Evolutionary conservation across 1,140 invertebrate genomes (phyloP), one percentile per base, ranked within the genome.

Genomic region (Aculops lycopersici): DNA sequence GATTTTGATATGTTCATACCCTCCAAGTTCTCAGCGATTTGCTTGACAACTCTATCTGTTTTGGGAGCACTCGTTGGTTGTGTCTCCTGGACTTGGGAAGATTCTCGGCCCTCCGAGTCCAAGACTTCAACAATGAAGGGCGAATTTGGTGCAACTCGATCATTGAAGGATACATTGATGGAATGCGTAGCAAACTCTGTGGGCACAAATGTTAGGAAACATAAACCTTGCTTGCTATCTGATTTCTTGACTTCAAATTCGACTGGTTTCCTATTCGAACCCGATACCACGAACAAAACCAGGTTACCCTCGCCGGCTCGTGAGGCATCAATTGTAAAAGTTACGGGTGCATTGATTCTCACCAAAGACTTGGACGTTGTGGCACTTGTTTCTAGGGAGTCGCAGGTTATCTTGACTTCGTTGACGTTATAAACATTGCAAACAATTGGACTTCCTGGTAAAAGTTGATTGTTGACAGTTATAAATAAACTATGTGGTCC

Each of bases 101-200:
- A n/a, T n/a, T n/a, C n/a, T n/a, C n/a, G n/a, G n/a, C n/a, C n/a
- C n/a, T n/a, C n/a, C n/a, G n/a, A n/a, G n/a, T n/a, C n/a, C n/a
- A n/a, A n/a, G n/a, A n/a, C n/a, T n/a, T n/a, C n/a, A n/a, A n/a
- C n/a, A n/a, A n/a, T n/a, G n/a, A n/a, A n/a, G n/a, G n/a, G n/a
- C n/a, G n/a, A n/a, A n/a, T n/a, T n/a, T n/a, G n/a, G n/a, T n/a
- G n/a, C n/a, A n/a, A n/a, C n/a, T n/a, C n/a, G n/a, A n/a, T 88
- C 83, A 51, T 95, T 95, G 57, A 95, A 95, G 5, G 76, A 81
- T 42, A 95, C 86, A 49, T 83, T 86, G 3, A 94, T 78, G 51
- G 72, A 83, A 59, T 97, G 88, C 3, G 77, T 67, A 41, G 75
- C 72, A 8, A 71, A 64, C 37, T 81, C 76, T 53, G 77, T 71